Evolutionary conservation across 2,888 invertebrate genomes (phyloP), one percentile per base, ranked within the genome.

Genomic region (Calameuta filiformis): DNA sequence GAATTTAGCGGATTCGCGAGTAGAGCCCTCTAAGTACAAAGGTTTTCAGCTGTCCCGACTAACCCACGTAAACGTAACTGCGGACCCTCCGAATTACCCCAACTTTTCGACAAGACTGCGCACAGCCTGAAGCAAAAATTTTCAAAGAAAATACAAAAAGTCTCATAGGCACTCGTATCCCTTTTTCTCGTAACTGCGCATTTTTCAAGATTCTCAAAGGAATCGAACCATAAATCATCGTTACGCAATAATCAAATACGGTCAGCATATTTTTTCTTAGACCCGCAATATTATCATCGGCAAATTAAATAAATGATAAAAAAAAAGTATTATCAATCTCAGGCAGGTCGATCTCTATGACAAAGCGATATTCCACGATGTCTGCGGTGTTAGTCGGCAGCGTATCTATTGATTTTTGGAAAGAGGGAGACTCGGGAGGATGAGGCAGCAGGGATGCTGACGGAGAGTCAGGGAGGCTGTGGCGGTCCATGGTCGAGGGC

Each of bases 321-420:
- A 23, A 6, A 6, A 23, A 56, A 23, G 2, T 56, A 2, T 56
- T 23, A 56, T 56, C 56, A 23, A 40, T 40, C 40, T 71, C 71
- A 15, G 12, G 31, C 71, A 34, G 71, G 71, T 71, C 15, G 12
- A 11, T 12, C 31, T 34, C 15, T 34, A 4, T 33, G 71, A 71
- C 71, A 68, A 31, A 75, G 75, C 33, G 37, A 68, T 75, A 33
- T 75, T 33, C 68, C 75, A 68, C 34, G 34, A 35, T 76, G 35
- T n/a, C 33, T 31, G 76, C 34, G 76, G 78, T 81, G 82, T 83
- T 79, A 82, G 81, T 83, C 75, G 75, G 33, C 75, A 40, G 56
- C 75, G 75, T 75, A 73, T 75, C 85, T 90, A 90, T 90, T 90
- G 89, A 90, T 90, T 90, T 90, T 89, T 87, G 85, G 84, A 84